Base-by-base conservation (phyloP, 2,113 vertebrate species). In the Trichechus manatus region DNA sequence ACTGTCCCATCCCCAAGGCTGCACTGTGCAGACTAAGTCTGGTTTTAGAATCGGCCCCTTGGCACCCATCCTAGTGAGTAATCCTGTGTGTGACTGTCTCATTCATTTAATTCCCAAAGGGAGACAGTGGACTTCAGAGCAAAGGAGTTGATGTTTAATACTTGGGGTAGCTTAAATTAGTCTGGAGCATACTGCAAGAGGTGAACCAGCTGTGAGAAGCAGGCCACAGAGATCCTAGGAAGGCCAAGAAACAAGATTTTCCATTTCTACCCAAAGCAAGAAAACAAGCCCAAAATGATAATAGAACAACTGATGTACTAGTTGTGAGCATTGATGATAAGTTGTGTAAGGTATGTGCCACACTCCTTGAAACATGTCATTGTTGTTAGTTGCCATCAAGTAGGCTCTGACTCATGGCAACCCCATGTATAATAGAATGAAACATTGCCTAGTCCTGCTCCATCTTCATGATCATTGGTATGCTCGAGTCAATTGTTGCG, bases 141-240 rank as follows among this genome's bases (percentile, higher is more conserved):
- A 78, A 74, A 94, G 66, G 70, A 74, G 29, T 75, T 47, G 81
- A 78, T 77, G 82, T 82, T 89, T 78, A 44, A 56, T 93, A 23
- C 0, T 1, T 77, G 66, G 66, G 14, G 85, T 74, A 79, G 42
- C 27, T 94, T 89, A 56, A 80, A 64, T 89, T 93, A n/a, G 80
- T 36, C 56, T 63, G 42, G 53, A 53, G 5, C 44, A 70, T 68
- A n/a, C 31, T 2, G 9, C 74, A 68, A 11, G 82, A 92, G 50
- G 44, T 80, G 39, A 63, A 79, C 72, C 50, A 31, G 74, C 89
- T 93, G n/a, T 94, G 64, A 70, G 97, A 95, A 89, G 85, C 72
- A 87, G 89, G 53, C 39, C 66, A 36, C 15, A 25, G 83, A 91
- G 79, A 95, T n/a, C 9, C 89, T 31, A 42, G 56, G 50, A 79